A percentile compares a stretch with the other conserved stretches of the same genome.
Evolutionary conservation across 37 sponge, comb jelly and placozoan species (phyloP).

Genomic region (Dysidea cf. avara): DNA sequence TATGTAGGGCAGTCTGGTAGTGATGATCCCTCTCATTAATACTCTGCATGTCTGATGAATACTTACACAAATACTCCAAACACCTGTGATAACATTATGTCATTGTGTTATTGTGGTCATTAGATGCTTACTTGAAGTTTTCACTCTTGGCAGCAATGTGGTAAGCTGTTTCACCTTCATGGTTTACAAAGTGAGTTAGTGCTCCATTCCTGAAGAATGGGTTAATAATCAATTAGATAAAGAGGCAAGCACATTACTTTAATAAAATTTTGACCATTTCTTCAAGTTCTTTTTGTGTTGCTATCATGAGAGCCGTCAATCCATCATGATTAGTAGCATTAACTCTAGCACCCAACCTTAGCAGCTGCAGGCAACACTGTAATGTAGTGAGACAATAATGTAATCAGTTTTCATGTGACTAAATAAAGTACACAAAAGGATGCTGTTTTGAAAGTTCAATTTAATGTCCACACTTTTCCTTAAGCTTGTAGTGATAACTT

Average conservation of each 20-base stretch:
- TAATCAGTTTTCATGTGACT: too few species aligned
- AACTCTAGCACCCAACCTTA: conserved; percentile 34
- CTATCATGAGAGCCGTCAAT: conserved; percentile 39
- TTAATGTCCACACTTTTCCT: too few species aligned
- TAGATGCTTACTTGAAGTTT: conserved; percentile 22
- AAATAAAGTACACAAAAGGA: too few species aligned
- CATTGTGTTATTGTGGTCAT: neutral
- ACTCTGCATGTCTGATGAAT: conserved; percentile 10
- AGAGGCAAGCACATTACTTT: conserved; percentile 24
- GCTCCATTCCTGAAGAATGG: conserved; percentile 41
- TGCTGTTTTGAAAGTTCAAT: too few species aligned
- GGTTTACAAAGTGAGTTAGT: conserved; percentile 15
- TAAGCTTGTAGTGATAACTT: too few species aligned
- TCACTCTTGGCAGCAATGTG: conserved; percentile 35
- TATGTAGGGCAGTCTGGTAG: conserved; percentile 51
- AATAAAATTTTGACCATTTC: conserved; percentile 39
- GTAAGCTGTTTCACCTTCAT: conserved; percentile 35
- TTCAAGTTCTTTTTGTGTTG: conserved; percentile 15
- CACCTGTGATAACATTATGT: conserved; percentile 17
- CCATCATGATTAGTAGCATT: conserved; percentile 42
- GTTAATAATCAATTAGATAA: too few species aligned
- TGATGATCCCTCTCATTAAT: conserved; percentile 46
- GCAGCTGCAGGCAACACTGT: conserved; percentile 46
- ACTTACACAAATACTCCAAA: conserved; percentile 61
- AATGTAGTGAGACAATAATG: neutral